These are phyloP conservation scores for Girardinus metallicus DNA, from an alignment of 2,797 vertebrate species.

Conservation along the genomic window DNA sequence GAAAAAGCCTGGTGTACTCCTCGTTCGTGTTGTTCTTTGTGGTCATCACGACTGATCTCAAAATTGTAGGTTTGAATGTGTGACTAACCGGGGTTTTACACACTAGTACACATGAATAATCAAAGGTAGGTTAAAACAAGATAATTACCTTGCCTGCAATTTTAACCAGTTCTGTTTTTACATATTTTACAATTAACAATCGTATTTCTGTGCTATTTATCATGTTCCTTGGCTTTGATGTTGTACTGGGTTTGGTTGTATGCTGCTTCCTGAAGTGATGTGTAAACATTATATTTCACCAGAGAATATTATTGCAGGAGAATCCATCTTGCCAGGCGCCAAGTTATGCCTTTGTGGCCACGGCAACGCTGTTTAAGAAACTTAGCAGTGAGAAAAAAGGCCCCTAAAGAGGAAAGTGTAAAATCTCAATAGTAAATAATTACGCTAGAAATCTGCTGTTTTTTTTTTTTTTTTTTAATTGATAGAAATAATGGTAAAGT, in stretches of 20 bases:
- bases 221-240: background rate
- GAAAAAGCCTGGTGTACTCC: slow-evolving; percentile 56
- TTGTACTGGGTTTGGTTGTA: background rate
- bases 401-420: background rate
- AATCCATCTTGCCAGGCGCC: background rate
- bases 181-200: background rate
- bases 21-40: slow-evolving; percentile 30
- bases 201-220: background rate
- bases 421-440: background rate
- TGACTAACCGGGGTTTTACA: slow-evolving; percentile 31
- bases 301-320: background rate
- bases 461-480: background rate
- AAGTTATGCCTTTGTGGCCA: background rate
- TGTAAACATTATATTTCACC: background rate
- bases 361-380: background rate
- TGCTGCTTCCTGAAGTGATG: background rate
- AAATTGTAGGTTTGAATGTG: slow-evolving; percentile 33
- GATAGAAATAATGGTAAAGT: background rate
- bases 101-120: slow-evolving; percentile 16
- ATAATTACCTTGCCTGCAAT: slow-evolving; percentile 14
- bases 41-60: slow-evolving; percentile 46
- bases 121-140: slow-evolving; percentile 12
- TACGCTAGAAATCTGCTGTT: background rate
- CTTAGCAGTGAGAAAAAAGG: background rate
- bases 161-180: background rate